These are phyloP conservation scores for Orchesella cincta DNA, from an alignment of 1,140 invertebrate species.

Conservation along the genomic window DNA sequence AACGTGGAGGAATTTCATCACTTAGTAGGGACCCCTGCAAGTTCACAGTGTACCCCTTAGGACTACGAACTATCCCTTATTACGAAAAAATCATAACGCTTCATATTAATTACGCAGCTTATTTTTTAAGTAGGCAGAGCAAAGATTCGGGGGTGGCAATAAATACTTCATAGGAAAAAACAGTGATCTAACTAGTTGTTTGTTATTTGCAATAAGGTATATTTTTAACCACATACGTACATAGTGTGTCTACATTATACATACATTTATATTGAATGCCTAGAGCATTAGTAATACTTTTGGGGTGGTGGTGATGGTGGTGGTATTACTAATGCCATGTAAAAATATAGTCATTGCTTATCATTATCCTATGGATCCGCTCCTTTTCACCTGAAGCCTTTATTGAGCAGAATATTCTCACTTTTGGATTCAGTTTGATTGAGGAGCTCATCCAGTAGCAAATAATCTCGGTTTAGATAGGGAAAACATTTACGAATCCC, in stretches of 20 bases:
- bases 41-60: neutral
- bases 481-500: no score
- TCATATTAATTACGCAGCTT: neutral
- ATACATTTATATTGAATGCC: neutral
- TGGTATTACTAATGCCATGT: no score
- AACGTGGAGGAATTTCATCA: neutral
- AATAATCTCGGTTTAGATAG: no score
- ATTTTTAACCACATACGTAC: neutral
- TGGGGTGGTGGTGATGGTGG: no score
- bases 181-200: conserved; percentile 6
- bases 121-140: neutral
- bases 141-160: conserved; percentile 2
- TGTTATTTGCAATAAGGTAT: conserved; percentile 28
- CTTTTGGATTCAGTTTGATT: no score
- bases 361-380: no score
- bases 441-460: no score
- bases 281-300: neutral
- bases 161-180: neutral
- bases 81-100: neutral
- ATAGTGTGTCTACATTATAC: neutral
- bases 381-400: no score
- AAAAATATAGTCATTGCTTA: no score
- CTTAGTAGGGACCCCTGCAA: conserved; percentile 1
- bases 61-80: neutral
- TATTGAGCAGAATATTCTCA: no score